phyloP scores from a whole-genome alignment of 2,113 vertebrate genomes.

The Rostratula benghalensis region DNA sequence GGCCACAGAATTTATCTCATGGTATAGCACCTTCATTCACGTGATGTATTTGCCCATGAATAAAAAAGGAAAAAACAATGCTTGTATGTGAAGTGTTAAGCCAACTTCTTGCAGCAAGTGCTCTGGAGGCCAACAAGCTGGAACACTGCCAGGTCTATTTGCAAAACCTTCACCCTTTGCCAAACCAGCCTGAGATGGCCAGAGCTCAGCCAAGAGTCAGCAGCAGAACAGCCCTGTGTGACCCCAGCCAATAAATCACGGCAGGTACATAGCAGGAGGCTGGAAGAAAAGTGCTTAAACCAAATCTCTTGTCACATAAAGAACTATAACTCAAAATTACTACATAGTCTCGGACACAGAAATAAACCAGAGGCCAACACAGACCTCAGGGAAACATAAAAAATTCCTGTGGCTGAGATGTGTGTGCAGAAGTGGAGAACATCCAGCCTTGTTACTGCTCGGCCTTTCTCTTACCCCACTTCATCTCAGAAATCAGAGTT shows the following conservation, averaged over 20 bases:
- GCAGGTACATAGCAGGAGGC: background rate
- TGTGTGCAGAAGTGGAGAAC: background rate
- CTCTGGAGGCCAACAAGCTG: background rate
- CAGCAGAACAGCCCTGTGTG: background rate
- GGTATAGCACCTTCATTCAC: background rate
- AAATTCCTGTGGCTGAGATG: background rate
- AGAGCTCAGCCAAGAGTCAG: background rate
- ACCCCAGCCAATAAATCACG: background rate
- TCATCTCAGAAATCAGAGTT: background rate
- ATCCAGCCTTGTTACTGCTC: background rate
- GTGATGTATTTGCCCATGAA: background rate
- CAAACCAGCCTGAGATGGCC: background rate
- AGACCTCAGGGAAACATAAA: background rate
- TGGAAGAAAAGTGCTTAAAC: background rate
- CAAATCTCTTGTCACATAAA: background rate
- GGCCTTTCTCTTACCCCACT: background rate
- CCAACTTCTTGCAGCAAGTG: background rate
- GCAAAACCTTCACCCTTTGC: background rate
- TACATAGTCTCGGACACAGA: background rate
- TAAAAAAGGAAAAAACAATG: background rate
- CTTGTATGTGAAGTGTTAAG: background rate
- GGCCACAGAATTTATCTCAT: background rate
- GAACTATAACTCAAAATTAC: background rate
- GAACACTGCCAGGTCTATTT: background rate
- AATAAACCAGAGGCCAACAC: background rate